Conservation (phyloP, 2,888 invertebrate genomes). For the Ochropacha duplaris region DNA sequence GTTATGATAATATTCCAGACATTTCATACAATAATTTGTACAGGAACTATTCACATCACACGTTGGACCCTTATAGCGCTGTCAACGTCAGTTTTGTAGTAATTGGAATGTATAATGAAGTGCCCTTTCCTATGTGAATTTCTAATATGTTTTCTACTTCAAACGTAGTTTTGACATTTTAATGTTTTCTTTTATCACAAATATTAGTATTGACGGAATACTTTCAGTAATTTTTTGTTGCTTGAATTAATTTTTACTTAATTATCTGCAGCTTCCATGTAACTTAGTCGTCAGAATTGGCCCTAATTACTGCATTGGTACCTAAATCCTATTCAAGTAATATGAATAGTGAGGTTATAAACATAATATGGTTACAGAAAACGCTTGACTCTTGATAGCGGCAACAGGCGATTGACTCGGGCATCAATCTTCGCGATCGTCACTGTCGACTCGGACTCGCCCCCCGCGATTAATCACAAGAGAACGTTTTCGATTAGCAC, state of each 20-base stretch:
- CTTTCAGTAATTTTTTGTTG: not conserved
- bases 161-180: not conserved
- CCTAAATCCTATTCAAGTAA: conserved; percentile 13
- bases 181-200: not conserved
- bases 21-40: conserved; percentile 68
- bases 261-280: no score
- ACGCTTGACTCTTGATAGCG: conserved; percentile 53
- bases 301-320: no score
- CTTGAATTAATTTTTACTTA: not conserved
- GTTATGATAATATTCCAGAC: conserved; percentile 78
- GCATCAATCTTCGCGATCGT: conserved; percentile 75
- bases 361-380: conserved; percentile 5
- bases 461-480: conserved; percentile 75
- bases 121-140: conserved; percentile 25
- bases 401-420: conserved; percentile 45
- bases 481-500: conserved; percentile 77
- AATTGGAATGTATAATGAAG: conserved; percentile 41
- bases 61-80: conserved; percentile 37
- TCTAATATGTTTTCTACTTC: conserved; percentile 5
- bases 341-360: conserved; percentile 39
- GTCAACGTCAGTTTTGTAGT: conserved; percentile 35
- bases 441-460: conserved; percentile 65
- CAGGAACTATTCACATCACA: conserved; percentile 42
- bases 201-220: not conserved
- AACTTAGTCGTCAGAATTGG: no score